Conservation (phyloP, 2,113 vertebrate species). For the Lepus americanus region DNA sequence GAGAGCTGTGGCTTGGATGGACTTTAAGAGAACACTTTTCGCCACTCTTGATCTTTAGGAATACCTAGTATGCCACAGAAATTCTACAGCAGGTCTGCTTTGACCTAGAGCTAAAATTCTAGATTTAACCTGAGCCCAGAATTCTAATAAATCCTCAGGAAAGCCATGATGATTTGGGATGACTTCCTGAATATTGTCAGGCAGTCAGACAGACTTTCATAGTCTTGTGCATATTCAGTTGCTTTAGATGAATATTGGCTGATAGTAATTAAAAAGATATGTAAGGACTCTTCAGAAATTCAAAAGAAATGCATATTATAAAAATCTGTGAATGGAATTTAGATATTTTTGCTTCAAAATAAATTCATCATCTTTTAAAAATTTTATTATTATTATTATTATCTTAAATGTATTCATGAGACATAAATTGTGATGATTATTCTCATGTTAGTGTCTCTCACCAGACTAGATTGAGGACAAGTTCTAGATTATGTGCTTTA, state of each 20-base stretch:
- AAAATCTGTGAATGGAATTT: too few relatives aligned
- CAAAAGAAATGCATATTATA: too few relatives aligned
- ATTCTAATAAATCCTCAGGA: conserved; percentile 39
- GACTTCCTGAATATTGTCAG: conserved; percentile 25
- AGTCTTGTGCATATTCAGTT: conserved; percentile 38
- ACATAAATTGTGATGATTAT: neutral
- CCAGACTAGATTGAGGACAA: neutral
- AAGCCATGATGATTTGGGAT: neutral
- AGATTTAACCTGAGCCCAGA: neutral
- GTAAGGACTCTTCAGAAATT: too few relatives aligned
- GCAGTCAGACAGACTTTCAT: conserved; percentile 27
- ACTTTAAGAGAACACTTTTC: neutral
- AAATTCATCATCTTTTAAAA: too few relatives aligned
- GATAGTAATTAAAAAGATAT: conserved; percentile 59
- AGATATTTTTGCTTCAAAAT: too few relatives aligned
- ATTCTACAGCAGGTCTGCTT: neutral
- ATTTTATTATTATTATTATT: too few relatives aligned
- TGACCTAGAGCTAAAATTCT: neutral
- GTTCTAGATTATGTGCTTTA: neutral
- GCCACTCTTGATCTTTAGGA: neutral
- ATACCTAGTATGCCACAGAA: neutral
- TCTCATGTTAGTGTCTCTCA: neutral
- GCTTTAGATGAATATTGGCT: conserved; percentile 41
- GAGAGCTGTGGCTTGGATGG: neutral
- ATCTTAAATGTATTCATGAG: too few relatives aligned